phyloP scores from a whole-genome alignment of 2,113 vertebrate genomes.

The Oryzias celebensis region DNA sequence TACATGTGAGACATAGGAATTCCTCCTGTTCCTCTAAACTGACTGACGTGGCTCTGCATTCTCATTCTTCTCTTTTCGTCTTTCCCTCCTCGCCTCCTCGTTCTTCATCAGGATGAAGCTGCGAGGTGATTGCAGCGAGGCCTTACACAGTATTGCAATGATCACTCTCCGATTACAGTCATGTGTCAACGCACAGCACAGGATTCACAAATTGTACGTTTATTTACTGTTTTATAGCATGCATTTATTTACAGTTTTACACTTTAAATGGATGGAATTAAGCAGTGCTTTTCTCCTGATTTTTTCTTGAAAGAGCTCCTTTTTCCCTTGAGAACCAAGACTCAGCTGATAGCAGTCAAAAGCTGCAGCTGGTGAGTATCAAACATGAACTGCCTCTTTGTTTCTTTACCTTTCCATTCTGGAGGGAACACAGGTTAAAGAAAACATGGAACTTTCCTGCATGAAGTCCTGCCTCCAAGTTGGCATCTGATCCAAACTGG shows the following conservation, averaged over 20 bases:
- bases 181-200: constrained; percentile 72
- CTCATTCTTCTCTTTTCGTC: background rate
- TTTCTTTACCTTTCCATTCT: too few relatives aligned
- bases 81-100: background rate
- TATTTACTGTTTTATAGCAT: background rate
- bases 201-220: constrained; percentile 75
- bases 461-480: too few relatives aligned
- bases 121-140: constrained; percentile 67
- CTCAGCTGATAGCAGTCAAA: constrained; percentile 55
- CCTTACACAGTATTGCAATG: constrained; percentile 75
- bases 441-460: too few relatives aligned
- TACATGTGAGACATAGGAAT: constrained; percentile 79
- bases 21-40: background rate
- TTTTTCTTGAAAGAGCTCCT: constrained; percentile 28
- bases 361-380: constrained; percentile 80
- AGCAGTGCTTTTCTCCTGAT: background rate
- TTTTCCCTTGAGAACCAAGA: constrained; percentile 54
- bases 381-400: too few relatives aligned
- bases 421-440: too few relatives aligned
- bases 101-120: constrained; percentile 74
- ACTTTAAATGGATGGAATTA: too few relatives aligned
- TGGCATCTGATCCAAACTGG: too few relatives aligned
- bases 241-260: too few relatives aligned
- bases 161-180: constrained; percentile 74
- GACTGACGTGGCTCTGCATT: background rate